Evolutionary conservation across 2,113 vertebrate genomes (phyloP).

Genomic region (Actenoides lindsayi): DNA sequence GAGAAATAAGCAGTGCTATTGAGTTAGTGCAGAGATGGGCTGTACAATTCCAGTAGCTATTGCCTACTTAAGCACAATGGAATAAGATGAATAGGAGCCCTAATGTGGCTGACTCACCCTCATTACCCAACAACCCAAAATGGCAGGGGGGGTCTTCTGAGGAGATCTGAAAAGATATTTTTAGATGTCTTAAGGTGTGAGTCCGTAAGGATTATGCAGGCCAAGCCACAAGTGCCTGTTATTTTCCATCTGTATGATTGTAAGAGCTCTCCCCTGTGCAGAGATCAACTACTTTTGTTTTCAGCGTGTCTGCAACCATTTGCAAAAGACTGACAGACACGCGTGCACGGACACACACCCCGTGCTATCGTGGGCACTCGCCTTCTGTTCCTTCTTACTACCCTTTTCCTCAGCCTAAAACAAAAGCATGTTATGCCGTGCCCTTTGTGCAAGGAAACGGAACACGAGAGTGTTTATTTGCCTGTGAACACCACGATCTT

Average conservation of each 20-base stretch:
- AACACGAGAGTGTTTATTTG: constrained; percentile 53
- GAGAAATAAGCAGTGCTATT: constrained; percentile 35
- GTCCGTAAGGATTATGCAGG: neutral
- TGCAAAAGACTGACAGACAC: constrained; percentile 18
- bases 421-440: neutral
- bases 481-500: constrained; percentile 32
- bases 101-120: constrained; percentile 41
- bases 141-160: neutral
- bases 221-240: neutral
- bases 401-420: constrained; percentile 17
- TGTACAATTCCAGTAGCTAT: constrained; percentile 38
- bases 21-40: constrained; percentile 16
- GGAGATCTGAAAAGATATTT: constrained; percentile 29
- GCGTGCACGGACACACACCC: neutral
- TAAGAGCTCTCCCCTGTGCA: neutral
- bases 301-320: constrained; percentile 2
- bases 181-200: neutral
- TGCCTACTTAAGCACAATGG: constrained; percentile 41
- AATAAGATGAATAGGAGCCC: constrained; percentile 29
- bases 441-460: constrained; percentile 5
- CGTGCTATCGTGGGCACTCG: neutral
- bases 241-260: neutral
- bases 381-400: constrained; percentile 32
- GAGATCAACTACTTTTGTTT: constrained; percentile 32
- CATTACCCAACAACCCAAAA: constrained; percentile 35